These are phyloP conservation scores for Uropsilus gracilis DNA, from an alignment of 2,113 vertebrate genomes.

Conservation along the genomic window DNA sequence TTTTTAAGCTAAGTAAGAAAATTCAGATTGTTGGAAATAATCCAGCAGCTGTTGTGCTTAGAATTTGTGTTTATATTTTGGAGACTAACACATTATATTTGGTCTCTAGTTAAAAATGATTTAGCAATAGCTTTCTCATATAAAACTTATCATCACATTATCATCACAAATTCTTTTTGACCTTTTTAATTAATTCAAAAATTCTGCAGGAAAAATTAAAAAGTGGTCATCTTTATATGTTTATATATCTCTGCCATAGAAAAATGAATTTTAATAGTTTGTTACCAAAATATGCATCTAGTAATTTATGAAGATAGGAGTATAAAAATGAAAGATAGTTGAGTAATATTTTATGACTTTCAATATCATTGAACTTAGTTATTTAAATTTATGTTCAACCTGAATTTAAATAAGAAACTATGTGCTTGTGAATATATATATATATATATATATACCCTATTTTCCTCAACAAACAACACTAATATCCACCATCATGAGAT, in stretches of 20 bases:
- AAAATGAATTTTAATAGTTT: constrained; percentile 2
- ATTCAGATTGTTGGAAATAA: constrained; percentile 19
- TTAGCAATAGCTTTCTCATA: neutral
- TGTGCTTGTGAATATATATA: too few relatives aligned
- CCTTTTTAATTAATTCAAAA: constrained; percentile 20
- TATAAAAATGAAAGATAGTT: constrained; percentile 15
- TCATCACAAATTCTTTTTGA: neutral
- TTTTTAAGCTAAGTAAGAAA: constrained; percentile 38
- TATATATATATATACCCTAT: neutral
- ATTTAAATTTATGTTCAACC: neutral
- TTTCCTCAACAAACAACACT: neutral
- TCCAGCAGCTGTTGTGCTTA: constrained; percentile 24
- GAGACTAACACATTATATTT: neutral
- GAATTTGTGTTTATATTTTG: neutral
- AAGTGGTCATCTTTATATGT: neutral
- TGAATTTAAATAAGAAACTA: neutral
- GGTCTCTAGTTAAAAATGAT: constrained; percentile 31
- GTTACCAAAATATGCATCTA: neutral
- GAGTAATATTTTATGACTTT: neutral
- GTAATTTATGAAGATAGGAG: neutral
- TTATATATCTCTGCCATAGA: neutral
- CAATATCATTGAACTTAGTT: constrained; percentile 5
- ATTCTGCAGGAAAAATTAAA: neutral
- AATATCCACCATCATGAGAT: neutral
- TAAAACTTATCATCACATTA: constrained; percentile 3